These are phyloP conservation scores for Pteronura brasiliensis DNA, from an alignment of 2,113 vertebrate genomes.

Conservation along the genomic window DNA sequence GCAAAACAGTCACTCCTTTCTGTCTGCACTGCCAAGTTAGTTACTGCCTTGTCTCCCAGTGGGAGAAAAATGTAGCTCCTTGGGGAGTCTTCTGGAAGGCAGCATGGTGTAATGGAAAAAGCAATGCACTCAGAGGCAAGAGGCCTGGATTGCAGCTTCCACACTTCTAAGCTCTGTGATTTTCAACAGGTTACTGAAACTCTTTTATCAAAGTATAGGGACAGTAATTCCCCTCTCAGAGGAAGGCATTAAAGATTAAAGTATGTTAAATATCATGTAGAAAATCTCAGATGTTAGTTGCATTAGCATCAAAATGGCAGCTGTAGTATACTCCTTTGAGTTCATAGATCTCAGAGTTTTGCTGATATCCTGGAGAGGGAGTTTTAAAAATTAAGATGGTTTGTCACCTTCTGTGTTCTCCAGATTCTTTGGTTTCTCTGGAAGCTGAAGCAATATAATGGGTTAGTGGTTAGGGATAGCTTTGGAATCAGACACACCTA, in stretches of 20 bases:
- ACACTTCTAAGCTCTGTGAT: not conserved
- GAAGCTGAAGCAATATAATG: not conserved
- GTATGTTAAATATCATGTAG: not conserved
- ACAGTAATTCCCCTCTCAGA: not conserved
- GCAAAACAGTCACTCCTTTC: conserved; percentile 44
- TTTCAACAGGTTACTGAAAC: not conserved
- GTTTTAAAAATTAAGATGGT: not conserved
- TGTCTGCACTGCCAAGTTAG: conserved; percentile 42
- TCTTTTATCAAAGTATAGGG: not conserved
- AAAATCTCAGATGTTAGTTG: not conserved
- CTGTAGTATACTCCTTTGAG: not conserved
- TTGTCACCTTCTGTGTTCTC: not conserved
- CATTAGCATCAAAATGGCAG: not conserved
- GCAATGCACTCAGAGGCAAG: not conserved
- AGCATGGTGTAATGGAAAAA: conserved; percentile 45
- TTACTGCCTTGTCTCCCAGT: conserved; percentile 50
- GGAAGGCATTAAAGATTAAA: not conserved
- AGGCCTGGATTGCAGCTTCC: not conserved
- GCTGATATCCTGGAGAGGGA: not conserved
- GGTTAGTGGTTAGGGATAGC: not conserved
- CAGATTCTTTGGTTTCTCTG: not conserved
- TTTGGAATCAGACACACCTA: not conserved
- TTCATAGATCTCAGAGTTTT: not conserved
- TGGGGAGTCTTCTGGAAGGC: conserved; percentile 57
- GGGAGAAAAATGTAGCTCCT: conserved; percentile 48